Evolutionary conservation across 2,888 invertebrate species (phyloP), one percentile per base, ranked within the genome.

Genomic region (Caenorhabditis doughertyi): DNA sequence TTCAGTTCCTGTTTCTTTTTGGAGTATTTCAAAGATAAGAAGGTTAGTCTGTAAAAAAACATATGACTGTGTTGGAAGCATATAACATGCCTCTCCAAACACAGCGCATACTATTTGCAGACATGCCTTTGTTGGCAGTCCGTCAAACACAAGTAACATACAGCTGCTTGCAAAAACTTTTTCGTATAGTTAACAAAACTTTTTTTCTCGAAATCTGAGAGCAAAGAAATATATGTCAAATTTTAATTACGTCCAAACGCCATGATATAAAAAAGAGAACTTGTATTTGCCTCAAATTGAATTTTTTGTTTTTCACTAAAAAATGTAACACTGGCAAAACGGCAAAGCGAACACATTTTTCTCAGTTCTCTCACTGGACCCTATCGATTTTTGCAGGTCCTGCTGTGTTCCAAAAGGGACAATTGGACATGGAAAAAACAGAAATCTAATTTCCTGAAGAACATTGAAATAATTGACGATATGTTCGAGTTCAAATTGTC

Each of bases 391-490:
- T 85, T 84, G 58, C 74, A 85, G 85, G 80, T 85, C 64, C 58
- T 85, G 18, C 51, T 85, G 2, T 85, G 85, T 49, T 80, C 84
- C 16, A 84, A 85, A 32, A 56, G 39, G 39, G 55, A 76, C 53
- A 79, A 85, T 42, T 85, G 85, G 85, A 84, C 80, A 3, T 85
- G 81, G 84, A 49, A 84, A 44, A 21, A 51, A n/a, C 82, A 82
- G 18, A 53, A 58, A 49, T 64, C 47, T 4, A 70, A 62, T 16
- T 82, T 84, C 55, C 23, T 44, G 13, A 32, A 73, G 11, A 84
- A 82, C 21, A 18, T 85, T 25, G 68, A 47, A 47, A 21, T 62
- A n/a, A 71, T 84, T n/a, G 79, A 83, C 42, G 84, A 84, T 5
- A 77, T 76, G 68, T 82, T 85, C 35, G 85, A 84, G 16, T 84